phyloP scores from a whole-genome alignment of 2,113 vertebrate species.

The Lichenostomus cassidix region DNA sequence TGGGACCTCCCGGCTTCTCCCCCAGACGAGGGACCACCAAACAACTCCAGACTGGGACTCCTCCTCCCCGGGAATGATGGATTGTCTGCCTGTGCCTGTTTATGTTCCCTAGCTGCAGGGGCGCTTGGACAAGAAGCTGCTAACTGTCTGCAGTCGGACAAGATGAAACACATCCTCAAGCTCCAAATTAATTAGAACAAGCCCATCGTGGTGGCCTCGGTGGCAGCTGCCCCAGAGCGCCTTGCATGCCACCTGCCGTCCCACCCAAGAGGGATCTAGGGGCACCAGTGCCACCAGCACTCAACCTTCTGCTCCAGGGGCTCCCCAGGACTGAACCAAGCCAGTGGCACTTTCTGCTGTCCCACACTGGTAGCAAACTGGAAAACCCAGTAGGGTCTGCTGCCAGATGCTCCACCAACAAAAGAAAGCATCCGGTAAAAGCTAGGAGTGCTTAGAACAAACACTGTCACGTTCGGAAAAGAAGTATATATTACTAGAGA shows the following conservation, averaged over 20 bases:
- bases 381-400: background rate
- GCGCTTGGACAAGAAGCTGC: background rate
- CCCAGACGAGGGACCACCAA: background rate
- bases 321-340: background rate
- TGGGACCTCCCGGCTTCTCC: background rate
- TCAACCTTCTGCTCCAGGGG: too few species aligned
- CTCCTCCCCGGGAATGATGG: background rate
- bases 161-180: background rate
- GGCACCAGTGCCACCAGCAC: background rate
- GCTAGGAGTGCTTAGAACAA: background rate
- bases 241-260: fast-evolving
- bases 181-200: background rate
- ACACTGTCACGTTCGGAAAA: background rate
- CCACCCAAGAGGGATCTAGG: background rate
- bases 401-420: background rate
- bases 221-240: background rate
- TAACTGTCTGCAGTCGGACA: background rate
- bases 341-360: background rate
- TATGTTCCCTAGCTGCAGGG: conserved; percentile 3
- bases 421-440: background rate
- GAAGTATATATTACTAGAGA: background rate
- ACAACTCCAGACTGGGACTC: background rate
- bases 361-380: background rate
- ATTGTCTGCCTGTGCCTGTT: conserved; percentile 19
- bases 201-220: background rate